Evolutionary conservation across 2,797 vertebrate genomes (phyloP).

Genomic region (Neosilurus mollespiculum): DNA sequence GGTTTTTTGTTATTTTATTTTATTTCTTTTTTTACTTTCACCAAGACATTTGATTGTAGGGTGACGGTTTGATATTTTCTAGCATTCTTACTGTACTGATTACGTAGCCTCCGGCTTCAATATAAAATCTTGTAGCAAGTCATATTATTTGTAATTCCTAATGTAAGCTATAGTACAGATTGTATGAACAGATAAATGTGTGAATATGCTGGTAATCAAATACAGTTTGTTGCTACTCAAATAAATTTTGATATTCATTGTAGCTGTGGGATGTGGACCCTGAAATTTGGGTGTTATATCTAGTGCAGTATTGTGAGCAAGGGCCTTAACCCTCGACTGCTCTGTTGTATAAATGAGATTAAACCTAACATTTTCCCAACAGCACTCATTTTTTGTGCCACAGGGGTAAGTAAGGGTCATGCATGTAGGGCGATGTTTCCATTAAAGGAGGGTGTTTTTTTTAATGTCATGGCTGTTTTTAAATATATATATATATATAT

Average conservation of each 20-base stretch:
- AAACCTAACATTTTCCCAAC: too few species aligned
- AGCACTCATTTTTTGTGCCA: too few species aligned
- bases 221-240: constrained; percentile 33
- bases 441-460: too few species aligned
- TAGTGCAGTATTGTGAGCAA: too few species aligned
- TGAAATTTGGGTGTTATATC: constrained; percentile 26
- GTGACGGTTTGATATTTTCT: constrained; percentile 33
- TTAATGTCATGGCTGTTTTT: too few species aligned
- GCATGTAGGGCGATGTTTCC: too few species aligned
- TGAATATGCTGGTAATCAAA: constrained; percentile 30
- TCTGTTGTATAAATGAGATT: too few species aligned
- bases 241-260: constrained; percentile 43
- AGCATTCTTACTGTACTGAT: constrained; percentile 40
- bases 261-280: constrained; percentile 32
- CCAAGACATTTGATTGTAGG: constrained; percentile 39
- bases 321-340: too few species aligned
- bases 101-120: constrained; percentile 32
- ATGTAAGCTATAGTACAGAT: constrained; percentile 44
- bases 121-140: constrained; percentile 43
- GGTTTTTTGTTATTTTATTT: neutral
- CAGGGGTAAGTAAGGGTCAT: too few species aligned
- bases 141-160: constrained; percentile 34
- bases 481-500: too few species aligned
- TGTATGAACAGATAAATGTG: constrained; percentile 23
- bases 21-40: constrained; percentile 4